Base-by-base conservation (phyloP, 1,140 invertebrate genomes). In the Drosophila pachea region DNA sequence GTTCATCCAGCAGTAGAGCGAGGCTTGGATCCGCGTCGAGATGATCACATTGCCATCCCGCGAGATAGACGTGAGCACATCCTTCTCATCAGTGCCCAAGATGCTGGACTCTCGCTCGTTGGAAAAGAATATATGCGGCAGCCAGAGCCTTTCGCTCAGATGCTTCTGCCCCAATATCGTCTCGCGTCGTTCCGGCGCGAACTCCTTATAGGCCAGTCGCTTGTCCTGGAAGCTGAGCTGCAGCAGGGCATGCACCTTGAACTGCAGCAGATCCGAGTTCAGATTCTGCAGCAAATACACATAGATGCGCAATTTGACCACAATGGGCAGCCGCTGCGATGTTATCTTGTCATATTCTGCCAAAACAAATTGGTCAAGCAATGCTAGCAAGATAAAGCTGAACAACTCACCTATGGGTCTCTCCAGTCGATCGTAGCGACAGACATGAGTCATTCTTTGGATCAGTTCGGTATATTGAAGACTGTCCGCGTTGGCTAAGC, bases 1-100 rank as follows among this genome's bases (percentile, higher is more conserved):
- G 78, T 95, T 93, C 92, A 96, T 94, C 90, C 94, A 94, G 78
- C 95, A 96, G 68, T 95, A 94, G 4, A 96, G 90, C 1, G 93
- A 93, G 0, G 94, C 93, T 86, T 95, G 94, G 88, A 96, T 92
- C 73, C 95, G 86, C 7, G 94, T 93, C 56, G 94, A 94, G 66
- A 95, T 92, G 4, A 94, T 91, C 2, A 96, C 94, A 74, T 93
- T 93, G 8, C 95, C 95, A 32, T 93, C 91, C 0, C 94, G 93
- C 8, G 92, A 92, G 56, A 96, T 93, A 0, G 94, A 94, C 6
- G 95, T 93, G 0, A 95, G 91, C 7, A 95, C 91, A 87, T 96
- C 95, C 83, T 95, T 95, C 53, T 93, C 93, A 53, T 94, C 92
- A 0, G 94, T 93, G 1, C 95, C 95, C 52, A 89, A 49, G 0